Evolutionary conservation across 1,140 invertebrate genomes (phyloP).

Genomic region (Euura lappo): DNA sequence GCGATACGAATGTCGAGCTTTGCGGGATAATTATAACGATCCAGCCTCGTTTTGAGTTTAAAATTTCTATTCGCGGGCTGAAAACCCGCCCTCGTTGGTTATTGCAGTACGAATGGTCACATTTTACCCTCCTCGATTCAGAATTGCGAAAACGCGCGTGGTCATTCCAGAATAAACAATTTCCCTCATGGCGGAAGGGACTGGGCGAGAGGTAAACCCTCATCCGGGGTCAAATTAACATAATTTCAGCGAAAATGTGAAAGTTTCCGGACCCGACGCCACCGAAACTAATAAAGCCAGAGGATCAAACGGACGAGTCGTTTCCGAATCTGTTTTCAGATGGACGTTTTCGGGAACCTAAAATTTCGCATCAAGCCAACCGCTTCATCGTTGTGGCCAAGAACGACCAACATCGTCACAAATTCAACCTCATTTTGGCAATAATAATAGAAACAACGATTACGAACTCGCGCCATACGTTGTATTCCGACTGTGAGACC

Average conservation of each 20-base stretch:
- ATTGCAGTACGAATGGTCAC: neutral
- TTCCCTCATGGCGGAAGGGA: slow-evolving; percentile 1
- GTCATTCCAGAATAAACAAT: slow-evolving; percentile 1
- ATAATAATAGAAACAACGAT: no score
- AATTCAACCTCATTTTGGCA: no score
- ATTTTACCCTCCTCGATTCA: neutral
- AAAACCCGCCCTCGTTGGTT: neutral
- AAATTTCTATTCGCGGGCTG: neutral
- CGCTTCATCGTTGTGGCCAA: no score
- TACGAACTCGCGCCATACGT: no score
- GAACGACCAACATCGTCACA: no score
- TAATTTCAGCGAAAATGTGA: neutral
- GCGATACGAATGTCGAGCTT: neutral
- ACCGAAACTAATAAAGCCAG: neutral
- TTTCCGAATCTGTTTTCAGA: neutral
- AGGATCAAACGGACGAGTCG: neutral
- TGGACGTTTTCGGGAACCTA: neutral
- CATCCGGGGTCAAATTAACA: neutral
- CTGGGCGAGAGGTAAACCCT: neutral
- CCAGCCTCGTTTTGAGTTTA: neutral
- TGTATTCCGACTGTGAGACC: no score
- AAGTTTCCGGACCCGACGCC: neutral
- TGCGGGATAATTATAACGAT: neutral
- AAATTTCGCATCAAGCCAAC: no score
- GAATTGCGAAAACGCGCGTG: neutral